Evolutionary conservation across 2,888 invertebrate species (phyloP), one percentile per base, ranked within the genome.

Genomic region (Parascotia fuliginaria): DNA sequence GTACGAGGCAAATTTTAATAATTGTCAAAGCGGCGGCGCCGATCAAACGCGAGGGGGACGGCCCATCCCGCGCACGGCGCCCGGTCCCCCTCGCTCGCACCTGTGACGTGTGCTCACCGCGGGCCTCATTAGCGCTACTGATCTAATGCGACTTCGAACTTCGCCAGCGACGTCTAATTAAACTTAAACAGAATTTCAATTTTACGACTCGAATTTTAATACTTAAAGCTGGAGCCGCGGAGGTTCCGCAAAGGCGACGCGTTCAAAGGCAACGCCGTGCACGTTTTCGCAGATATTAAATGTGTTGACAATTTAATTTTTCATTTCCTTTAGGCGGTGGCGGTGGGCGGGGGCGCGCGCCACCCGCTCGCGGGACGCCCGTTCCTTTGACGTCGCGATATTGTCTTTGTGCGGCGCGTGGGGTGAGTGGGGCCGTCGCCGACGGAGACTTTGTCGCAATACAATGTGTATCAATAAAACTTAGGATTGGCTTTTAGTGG

Each of bases 381-480:
- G 88, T 79, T 85, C 91, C 92, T 92, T 92, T 92, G 92, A 92
- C 92, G 92, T 88, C 90, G 91, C 90, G 92, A 92, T 92, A 92
- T 92, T 92, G 92, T 92, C 92, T 92, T 92, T 92, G 92, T 91
- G 87, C 85, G 85, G 82, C 83, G 85, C 83, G 83, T 86, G 90
- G 90, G 88, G 85, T 87, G 87, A 79, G 87, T 80, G 81, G 82
- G 88, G 81, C 85, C 87, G 79, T 80, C 81, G 83, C 68, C 87
- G 86, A 78, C 88, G 83, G 89, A 90, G 91, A 92, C 92, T 91
- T 91, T 92, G 92, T 92, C 92, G 91, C 92, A 92, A 92, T 92
- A 92, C 91, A 92, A 92, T 92, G 92, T 92, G 92, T 92, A 92
- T 92, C 92, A 92, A 92, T 92, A 92, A 92, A 92, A 92, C 92